Conservation (phyloP, 2,797 vertebrate species). For the Muscicapa comitata region DNA sequence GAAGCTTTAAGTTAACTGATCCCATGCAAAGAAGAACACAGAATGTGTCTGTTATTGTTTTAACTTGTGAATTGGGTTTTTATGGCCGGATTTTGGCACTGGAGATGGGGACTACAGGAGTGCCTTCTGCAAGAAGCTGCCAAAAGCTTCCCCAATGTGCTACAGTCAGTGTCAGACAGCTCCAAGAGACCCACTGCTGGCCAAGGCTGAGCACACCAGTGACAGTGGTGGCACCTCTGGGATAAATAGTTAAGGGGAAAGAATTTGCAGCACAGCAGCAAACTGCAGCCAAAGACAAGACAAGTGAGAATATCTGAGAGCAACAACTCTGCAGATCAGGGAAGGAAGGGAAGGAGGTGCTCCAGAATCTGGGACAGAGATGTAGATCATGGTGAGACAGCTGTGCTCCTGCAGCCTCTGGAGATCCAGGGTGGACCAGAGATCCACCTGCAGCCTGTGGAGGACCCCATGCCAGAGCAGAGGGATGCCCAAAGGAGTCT, state of each 20-base stretch:
- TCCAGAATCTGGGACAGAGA: not conserved
- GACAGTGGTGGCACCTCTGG: too few species aligned
- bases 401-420: not conserved
- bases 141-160: not conserved
- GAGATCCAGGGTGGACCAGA: rapidly evolving
- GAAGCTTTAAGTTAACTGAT: not conserved
- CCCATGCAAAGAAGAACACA: not conserved
- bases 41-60: not conserved
- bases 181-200: not conserved
- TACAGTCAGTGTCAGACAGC: rapidly evolving
- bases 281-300: not conserved
- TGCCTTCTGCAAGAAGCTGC: not conserved
- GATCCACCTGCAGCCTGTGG: not conserved
- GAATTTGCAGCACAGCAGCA: not conserved
- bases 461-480: not conserved
- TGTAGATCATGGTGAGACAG: too few species aligned
- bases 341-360: not conserved
- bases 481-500: not conserved
- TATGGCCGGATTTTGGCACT: not conserved
- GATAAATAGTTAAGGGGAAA: not conserved
- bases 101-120: not conserved
- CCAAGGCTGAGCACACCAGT: not conserved
- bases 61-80: not conserved
- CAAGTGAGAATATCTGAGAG: not conserved
- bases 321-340: not conserved